A percentile compares a stretch with the other conserved stretches of the same genome.
Conservation (phyloP, 2,113 vertebrate genomes). For the Megalops atlanticus region DNA sequence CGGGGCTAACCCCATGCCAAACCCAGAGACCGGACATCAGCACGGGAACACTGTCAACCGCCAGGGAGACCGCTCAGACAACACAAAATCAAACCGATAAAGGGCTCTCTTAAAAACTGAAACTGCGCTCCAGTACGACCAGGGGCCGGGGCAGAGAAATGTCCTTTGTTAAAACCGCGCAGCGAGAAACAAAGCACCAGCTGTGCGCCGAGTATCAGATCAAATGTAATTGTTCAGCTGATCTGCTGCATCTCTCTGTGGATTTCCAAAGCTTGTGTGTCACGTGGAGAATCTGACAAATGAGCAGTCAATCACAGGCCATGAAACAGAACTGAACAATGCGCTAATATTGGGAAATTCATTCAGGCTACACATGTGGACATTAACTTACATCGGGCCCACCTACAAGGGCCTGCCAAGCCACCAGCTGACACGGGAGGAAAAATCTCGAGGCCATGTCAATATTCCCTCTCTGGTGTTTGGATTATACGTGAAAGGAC, state of each 20-base stretch:
- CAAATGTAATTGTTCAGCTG: neutral
- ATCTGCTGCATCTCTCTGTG: no score
- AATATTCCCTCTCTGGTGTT: neutral
- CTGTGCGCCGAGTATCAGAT: neutral
- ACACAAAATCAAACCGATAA: neutral
- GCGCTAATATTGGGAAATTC: neutral
- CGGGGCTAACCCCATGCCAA: constrained; percentile 44
- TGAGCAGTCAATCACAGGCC: neutral
- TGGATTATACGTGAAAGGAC: constrained; percentile 46
- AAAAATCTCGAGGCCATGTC: neutral
- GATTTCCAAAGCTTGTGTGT: neutral
- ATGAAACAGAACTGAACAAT: neutral
- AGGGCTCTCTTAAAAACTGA: neutral
- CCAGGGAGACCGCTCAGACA: neutral
- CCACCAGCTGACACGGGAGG: constrained; percentile 18
- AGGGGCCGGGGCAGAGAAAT: neutral
- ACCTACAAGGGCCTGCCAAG: constrained; percentile 14
- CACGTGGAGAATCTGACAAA: neutral
- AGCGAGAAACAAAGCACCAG: no score
- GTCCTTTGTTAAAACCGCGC: neutral
- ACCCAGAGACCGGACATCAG: constrained; percentile 20
- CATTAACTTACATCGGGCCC: neutral
- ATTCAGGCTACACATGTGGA: neutral
- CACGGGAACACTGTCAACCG: neutral
- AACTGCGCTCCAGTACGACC: neutral